Conservation (phyloP, 2,797 vertebrate genomes). For the Oreonectes daqikongensis region DNA sequence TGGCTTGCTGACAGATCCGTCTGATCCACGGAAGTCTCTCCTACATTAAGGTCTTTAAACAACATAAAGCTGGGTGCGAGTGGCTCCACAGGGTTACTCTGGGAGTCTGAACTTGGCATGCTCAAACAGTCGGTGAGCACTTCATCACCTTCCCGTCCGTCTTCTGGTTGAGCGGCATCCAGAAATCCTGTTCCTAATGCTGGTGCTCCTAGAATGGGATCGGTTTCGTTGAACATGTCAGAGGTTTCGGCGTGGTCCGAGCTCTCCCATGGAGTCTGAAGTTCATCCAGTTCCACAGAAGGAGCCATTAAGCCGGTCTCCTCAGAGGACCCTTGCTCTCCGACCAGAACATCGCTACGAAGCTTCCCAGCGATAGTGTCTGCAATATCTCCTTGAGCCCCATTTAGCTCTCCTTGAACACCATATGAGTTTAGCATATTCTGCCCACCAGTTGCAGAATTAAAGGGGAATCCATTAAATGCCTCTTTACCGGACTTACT, state of each 20-base stretch:
- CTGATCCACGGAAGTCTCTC: constrained; percentile 74
- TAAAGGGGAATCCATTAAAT: constrained; percentile 81
- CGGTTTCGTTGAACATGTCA: constrained; percentile 81
- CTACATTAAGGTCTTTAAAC: constrained; percentile 73
- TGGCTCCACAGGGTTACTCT: constrained; percentile 74
- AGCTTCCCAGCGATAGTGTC: constrained; percentile 73
- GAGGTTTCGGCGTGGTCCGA: constrained; percentile 76
- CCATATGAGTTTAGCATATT: constrained; percentile 84
- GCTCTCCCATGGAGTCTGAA: constrained; percentile 78
- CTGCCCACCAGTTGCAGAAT: constrained; percentile 77
- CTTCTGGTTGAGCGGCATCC: constrained; percentile 75
- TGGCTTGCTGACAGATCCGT: constrained; percentile 74
- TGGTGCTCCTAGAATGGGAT: constrained; percentile 77
- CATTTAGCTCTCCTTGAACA: constrained; percentile 65
- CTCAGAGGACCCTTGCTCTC: constrained; percentile 79
- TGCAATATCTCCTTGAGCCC: constrained; percentile 58
- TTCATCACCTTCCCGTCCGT: constrained; percentile 65
- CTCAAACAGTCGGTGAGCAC: constrained; percentile 79
- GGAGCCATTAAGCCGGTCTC: constrained; percentile 80
- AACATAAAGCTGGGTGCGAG: constrained; percentile 79
- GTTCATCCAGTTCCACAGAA: constrained; percentile 75
- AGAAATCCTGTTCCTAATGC: constrained; percentile 76
- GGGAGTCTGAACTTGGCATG: constrained; percentile 76
- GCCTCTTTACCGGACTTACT: constrained; percentile 77
- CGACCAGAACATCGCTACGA: constrained; percentile 78